Evolutionary conservation across 2,113 vertebrate species (phyloP), one percentile per base, ranked within the genome.

Genomic region (Potamarius usumacintae): DNA sequence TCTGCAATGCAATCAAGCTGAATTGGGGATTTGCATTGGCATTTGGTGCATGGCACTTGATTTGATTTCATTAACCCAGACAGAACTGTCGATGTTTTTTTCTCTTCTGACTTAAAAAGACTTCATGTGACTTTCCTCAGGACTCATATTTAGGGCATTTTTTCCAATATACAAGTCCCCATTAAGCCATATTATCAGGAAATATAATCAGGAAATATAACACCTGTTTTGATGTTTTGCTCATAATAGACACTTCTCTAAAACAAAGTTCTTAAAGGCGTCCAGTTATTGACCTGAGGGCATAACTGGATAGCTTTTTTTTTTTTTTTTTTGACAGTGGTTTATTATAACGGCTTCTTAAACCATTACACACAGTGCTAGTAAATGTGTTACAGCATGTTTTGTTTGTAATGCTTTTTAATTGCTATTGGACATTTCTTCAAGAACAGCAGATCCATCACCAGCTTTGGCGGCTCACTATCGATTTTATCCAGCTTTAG

Each of bases 291-390:
- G 55, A 60, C 27, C 10, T 60, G 1, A 60, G 4, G 79, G 34
- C 25, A 17, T 55, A 81, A 55, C 14, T 18, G 77, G 52, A 71
- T 71, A 17, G 27, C 14, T 71, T 71, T 69, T 27, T 69, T 65
- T 62, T 86, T 71, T 30, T 30, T 30, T 30, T 30, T 1, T 30
- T 22, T 77, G 27, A 76, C 85, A 55, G 55, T 60, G 17, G 20
- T 79, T 80, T 25, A 87, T 87, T 80, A 53, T 83, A 84, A 34
- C 55, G 85, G 57, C 65, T 87, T 86, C 53, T 27, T n/a, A 76
- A 85, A 9, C 60, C 50, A 69, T 65, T 55, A 55, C 17, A 69
- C 81, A 52, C n/a, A 17, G 7, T 53, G n/a, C 63, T 42, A 55
- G 50, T 34, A 25, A 62, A 58, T 74, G 30, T 50, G 11, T 85